Evolutionary conservation across 2,797 vertebrate genomes (phyloP).

Genomic region (Brachymystax lenok): DNA sequence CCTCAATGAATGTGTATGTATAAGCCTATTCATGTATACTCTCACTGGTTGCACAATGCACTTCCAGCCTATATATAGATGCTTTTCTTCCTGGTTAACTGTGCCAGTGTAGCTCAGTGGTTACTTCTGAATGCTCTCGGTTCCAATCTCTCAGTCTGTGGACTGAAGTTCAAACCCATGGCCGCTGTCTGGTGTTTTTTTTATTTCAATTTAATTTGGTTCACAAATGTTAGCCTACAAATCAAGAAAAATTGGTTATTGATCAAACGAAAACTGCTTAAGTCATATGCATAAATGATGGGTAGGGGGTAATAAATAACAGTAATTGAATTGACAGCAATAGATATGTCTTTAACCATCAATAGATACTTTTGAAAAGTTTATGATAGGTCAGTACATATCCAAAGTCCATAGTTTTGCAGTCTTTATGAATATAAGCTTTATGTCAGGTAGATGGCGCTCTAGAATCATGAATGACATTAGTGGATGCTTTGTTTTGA

Average conservation of each 20-base stretch:
- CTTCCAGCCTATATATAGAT: neutral
- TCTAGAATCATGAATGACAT: conserved; percentile 41
- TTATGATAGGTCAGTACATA: too few relatives aligned
- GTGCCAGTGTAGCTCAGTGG: conserved; percentile 27
- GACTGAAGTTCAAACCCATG: conserved; percentile 18
- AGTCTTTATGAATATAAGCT: neutral
- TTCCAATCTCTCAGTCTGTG: fast-evolving
- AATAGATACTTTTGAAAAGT: too few relatives aligned
- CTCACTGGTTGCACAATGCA: too few relatives aligned
- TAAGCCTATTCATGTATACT: too few relatives aligned
- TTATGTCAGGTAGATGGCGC: conserved; percentile 62
- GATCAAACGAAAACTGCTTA: too few relatives aligned
- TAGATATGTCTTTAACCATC: too few relatives aligned
- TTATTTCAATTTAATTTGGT: neutral
- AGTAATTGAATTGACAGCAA: too few relatives aligned
- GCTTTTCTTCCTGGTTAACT: neutral
- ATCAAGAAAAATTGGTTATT: too few relatives aligned
- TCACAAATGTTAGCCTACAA: too few relatives aligned
- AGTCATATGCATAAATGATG: too few relatives aligned
- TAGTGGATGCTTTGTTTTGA: neutral
- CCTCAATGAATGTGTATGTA: too few relatives aligned
- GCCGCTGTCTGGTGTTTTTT: conserved; percentile 30
- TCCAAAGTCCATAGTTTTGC: neutral
- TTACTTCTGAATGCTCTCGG: conserved; percentile 17
- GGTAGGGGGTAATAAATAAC: too few relatives aligned